A percentile compares a stretch with the other conserved stretches of the same genome.
Evolutionary conservation across 2,113 vertebrate genomes (phyloP).

Genomic region (Protobothrops mucrosquamatus): DNA sequence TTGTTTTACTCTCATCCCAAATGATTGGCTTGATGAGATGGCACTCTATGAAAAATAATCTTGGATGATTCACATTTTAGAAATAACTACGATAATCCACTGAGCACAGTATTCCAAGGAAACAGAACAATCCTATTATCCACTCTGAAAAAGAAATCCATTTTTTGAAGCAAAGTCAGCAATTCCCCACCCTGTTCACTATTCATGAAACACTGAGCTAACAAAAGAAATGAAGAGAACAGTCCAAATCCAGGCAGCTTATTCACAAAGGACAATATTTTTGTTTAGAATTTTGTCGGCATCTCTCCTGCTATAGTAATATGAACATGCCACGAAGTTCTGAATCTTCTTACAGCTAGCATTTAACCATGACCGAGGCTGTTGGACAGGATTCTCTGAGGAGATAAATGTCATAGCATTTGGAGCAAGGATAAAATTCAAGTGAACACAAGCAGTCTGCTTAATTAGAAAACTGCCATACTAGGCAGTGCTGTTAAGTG

Average conservation of each 20-base stretch:
- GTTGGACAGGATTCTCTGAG: background rate
- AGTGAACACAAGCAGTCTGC: background rate
- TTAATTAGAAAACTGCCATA: constrained; percentile 5
- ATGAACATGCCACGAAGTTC: background rate
- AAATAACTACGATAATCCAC: background rate
- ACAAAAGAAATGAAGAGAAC: background rate
- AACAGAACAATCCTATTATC: background rate
- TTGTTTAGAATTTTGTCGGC: background rate
- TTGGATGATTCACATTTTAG: background rate
- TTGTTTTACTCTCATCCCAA: background rate
- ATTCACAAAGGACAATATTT: background rate
- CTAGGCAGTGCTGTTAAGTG: background rate
- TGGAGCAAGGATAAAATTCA: background rate
- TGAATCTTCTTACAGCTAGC: background rate
- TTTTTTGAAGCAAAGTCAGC: background rate
- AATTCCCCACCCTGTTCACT: background rate
- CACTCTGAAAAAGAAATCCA: background rate
- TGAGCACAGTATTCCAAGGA: background rate
- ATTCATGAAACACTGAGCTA: background rate
- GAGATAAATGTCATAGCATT: background rate
- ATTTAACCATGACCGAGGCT: background rate
- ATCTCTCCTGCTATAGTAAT: background rate
- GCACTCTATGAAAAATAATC: background rate
- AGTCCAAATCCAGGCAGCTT: background rate
- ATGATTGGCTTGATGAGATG: background rate